Conservation (phyloP, 53 echinoderm and acorn worm genomes). For the Paracentrotus lividus region DNA sequence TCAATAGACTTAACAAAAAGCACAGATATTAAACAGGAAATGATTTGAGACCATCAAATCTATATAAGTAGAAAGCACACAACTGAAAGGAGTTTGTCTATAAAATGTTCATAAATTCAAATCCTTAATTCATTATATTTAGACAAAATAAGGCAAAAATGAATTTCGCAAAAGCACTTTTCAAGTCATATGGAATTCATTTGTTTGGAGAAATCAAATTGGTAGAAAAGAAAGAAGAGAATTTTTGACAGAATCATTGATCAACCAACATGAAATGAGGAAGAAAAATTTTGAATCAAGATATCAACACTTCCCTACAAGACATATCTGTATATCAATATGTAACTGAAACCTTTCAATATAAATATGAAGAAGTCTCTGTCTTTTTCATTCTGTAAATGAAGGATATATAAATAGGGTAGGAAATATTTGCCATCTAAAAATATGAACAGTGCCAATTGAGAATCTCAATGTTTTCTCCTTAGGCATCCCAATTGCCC, state of each 20-base stretch:
- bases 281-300: no score
- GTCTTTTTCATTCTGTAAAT: neutral
- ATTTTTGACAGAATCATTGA: neutral
- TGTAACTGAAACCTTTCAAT: no score
- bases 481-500: neutral
- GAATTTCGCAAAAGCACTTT: neutral
- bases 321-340: neutral
- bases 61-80: neutral
- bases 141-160: constrained; percentile 38
- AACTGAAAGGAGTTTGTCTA: neutral
- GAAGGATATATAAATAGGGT: neutral
- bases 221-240: neutral
- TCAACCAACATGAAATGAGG: no score
- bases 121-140: neutral
- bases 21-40: neutral
- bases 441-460: neutral
- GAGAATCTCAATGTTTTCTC: neutral
- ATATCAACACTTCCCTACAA: neutral
- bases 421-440: neutral
- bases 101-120: neutral
- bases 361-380: constrained; percentile 53
- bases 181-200: neutral
- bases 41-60: no score
- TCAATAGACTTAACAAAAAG: no score
- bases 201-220: neutral